Evolutionary conservation across 2,797 vertebrate species (phyloP), one percentile per base, ranked within the genome.

Genomic region (Enteromius fasciolatus): DNA sequence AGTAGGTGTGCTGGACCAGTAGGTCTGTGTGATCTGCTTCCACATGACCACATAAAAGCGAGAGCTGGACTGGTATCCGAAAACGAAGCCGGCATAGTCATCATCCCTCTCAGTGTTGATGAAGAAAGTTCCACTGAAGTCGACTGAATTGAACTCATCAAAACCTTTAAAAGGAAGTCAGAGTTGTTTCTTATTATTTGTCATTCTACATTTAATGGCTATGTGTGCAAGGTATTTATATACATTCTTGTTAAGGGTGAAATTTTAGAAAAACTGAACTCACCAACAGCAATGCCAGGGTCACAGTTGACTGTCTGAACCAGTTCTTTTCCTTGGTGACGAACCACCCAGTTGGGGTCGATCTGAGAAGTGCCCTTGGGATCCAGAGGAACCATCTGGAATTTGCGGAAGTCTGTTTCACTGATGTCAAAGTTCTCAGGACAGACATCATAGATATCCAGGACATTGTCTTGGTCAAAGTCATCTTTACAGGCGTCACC

Each of bases 41-140:
- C 98, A 99, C 98, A 99, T 99, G 77, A 99, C 97, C 10, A 99
- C 98, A 3, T 99, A 99, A 91, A 99, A 99, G 86, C 98, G 96
- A 88, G 97, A 98, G 88, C 98, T 99, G 78, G 98, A 99, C 87
- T 99, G 98, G 92, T 99, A 99, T 25, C 97, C 97, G 69, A 99
- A 99, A 76, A 99, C 98, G 85, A 99, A 99, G 54, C 98, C 98
- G 0, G 97, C 98, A 2, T 99, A 99, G 89, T 99, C 98, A 15
- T 99, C 98, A 41, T 99, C 98, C 78, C 98, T 94, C 84, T 99
- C 97, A 0, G 98, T 99, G 89, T 99, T 99, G 90, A 99, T 98
- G 92, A 99, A 99, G 93, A 99, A 99, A 48, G 98, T 99, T 23
- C 98, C 98, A 73, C 98, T 98, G 93, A 99, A 99, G 92, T 99